Base-by-base conservation (phyloP, 1,140 invertebrate genomes). In the Hyles vespertilio region DNA sequence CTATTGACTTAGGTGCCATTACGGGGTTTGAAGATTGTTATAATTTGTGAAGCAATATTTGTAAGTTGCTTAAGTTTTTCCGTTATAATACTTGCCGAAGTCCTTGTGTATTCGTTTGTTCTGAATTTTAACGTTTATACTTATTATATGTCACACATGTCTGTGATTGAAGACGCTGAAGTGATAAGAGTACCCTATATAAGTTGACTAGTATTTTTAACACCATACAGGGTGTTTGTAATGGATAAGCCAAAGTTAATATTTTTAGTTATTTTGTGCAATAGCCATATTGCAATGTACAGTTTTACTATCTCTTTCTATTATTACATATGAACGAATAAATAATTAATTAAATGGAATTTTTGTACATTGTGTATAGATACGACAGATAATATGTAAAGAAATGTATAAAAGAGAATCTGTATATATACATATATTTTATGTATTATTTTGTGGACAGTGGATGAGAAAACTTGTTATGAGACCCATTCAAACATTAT, bases 171-270 rank as follows among this genome's bases (percentile, higher is more conserved):
- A 63, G 60, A 74, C 65, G 63, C 63, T 58, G 63, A 64, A 63
- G 67, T 70, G 70, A 69, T 68, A 67, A 65, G 62, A 66, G 54
- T 61, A 65, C 69, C 46, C 36, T 73, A 47, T 56, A 65, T 73
- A 68, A 69, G 63, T 72, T 71, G 61, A 70, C 33, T 67, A 63
- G 62, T 76, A 74, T 70, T 67, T 70, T 76, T 56, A 52, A 76
- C 74, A 76, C 76, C 69, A 63, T 61, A 65, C 56, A 62, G 63
- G 73, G 77, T 81, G 80, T 79, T 81, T 70, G 51, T 73, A 81
- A 85, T 83, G 72, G 74, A 77, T 86, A 87, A 88, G 85, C 85
- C 85, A 88, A 88, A 88, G 85, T 84, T 85, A 87, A 79, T 81
- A 69, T 83, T 86, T 84, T 81, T 71, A 82, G 77, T 76, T 77